Evolutionary conservation across 1,140 invertebrate species (phyloP), one percentile per base, ranked within the genome.

Genomic region (Drosophila ohnishii): DNA sequence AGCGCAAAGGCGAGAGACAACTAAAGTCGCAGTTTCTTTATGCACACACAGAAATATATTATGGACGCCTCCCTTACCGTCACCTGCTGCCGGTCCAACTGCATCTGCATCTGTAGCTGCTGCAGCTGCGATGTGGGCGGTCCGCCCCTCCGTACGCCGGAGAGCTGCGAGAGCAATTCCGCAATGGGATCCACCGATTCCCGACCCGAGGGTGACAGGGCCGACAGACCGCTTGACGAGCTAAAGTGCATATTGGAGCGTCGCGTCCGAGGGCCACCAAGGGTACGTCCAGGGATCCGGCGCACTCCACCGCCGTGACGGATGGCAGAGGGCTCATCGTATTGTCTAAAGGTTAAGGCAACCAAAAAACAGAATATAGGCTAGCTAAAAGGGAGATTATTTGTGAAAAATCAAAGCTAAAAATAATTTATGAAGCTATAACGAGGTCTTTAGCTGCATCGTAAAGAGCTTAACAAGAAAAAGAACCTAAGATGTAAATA

Each of bases 151-250:
- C 97, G 93, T 71, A 97, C 97, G 71, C 97, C 97, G 28, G 97
- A 97, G 84, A 99, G 94, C 92, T 98, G 97, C 56, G 97, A 97
- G 60, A 98, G 93, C 72, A 98, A 93, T 93, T 99, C 97, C 42
- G 97, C 96, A 79, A 99, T 99, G 57, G 98, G 97, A 94, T 99
- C 98, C 72, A 95, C 95, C 76, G 96, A 95, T 91, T 99, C 98
- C 80, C 97, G 95, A 90, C 95, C 96, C 81, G 96, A 96, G 66
- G 95, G 96, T 78, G 96, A 97, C 78, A 96, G 92, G 62, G 95
- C 94, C 65, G 95, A 94, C 50, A 97, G 93, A 53, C 96, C 96
- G 81, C 96, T 96, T 76, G 96, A 95, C 76, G 95, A 95, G 92
- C 95, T 95, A 90, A 97, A 97, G 93, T 98, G 97, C 96, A 98